Evolutionary conservation across 2,113 vertebrate species (phyloP), one percentile per base, ranked within the genome.

Genomic region (Rhinichthys klamathensis): DNA sequence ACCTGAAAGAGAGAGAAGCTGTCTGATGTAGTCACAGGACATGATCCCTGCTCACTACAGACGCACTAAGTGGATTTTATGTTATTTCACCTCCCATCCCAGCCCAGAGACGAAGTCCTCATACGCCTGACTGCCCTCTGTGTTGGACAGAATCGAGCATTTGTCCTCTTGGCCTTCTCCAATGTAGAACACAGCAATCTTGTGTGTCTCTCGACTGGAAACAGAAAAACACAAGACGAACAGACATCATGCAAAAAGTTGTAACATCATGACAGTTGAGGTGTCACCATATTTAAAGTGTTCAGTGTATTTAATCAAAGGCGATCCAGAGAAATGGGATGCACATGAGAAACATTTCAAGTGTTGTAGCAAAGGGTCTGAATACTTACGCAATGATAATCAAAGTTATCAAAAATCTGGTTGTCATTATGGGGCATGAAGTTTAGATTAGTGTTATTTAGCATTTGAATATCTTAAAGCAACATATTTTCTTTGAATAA

Each of bases 161-260:
- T 99, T 99, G 91, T 99, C 98, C 91, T 99, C 98, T 91, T 99
- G 98, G 15, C 98, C 98, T 90, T 99, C 98, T 23, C 96, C 96
- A 18, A 99, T 98, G 92, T 99, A 99, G 91, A 99, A 98, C 82
- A 99, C 96, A 0, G 98, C 98, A 5, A 99, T 99, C 93, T 99
- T 99, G 93, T 99, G 98, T 0, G 97, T 99, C 92, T 99, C 98
- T 49, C 98, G 96, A 87, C 98, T 99, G 89, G 90, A 83, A 90
- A 82, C 27, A 86, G 60, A 84, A 56, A 80, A 18, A 88, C 32
- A 54, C 6, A 61, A 0, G 2, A 58, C 67, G 23, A 79, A 82
- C 74, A 21, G 6, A 30, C 23, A 73, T 54, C 11, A 23, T 41
- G 21, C 35, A n/a, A 41, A 70, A 9, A 23, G 54, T 56, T 23